These are phyloP conservation scores for Papilio demoleus DNA, from an alignment of 2,888 invertebrate species.

Conservation along the genomic window DNA sequence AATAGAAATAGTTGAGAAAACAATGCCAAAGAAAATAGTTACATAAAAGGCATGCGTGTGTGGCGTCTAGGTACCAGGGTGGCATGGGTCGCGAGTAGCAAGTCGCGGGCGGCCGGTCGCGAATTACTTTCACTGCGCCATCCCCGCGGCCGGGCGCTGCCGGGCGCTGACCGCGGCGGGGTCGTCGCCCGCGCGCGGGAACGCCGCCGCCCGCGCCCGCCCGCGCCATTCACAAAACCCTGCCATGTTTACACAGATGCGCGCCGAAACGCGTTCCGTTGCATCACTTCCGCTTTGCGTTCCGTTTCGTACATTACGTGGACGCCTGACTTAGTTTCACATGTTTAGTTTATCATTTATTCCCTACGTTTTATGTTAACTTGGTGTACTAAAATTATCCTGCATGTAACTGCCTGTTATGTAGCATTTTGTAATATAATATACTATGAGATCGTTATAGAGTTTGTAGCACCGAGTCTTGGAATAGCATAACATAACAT, in stretches of 20 bases:
- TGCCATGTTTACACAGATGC: constrained; percentile 82
- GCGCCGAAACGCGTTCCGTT: constrained; percentile 79
- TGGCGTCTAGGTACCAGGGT: constrained; percentile 65
- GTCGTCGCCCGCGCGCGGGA: constrained; percentile 81
- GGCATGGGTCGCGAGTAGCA: constrained; percentile 56
- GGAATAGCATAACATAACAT: constrained; percentile 18
- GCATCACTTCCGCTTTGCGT: constrained; percentile 81
- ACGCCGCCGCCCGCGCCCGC: constrained; percentile 59
- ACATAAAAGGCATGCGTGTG: constrained; percentile 48
- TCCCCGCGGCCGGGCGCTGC: constrained; percentile 52
- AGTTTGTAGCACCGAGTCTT: neutral
- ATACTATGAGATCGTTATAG: neutral
- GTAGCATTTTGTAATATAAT: neutral
- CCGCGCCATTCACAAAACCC: constrained; percentile 79
- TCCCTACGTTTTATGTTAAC: constrained; percentile 31
- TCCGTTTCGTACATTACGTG: constrained; percentile 70
- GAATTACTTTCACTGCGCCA: constrained; percentile 83
- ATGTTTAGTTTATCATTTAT: constrained; percentile 41
- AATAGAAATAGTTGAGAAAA: constrained; percentile 1
- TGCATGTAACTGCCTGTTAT: too few species aligned
- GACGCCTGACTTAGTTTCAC: constrained; percentile 65
- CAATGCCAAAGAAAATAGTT: neutral
- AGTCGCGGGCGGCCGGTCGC: constrained; percentile 75
- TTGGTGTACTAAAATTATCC: neutral
- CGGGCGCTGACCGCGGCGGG: constrained; percentile 77